Evolutionary conservation across 2,888 invertebrate genomes (phyloP).

Genomic region (Orthonychiurus folsomi): DNA sequence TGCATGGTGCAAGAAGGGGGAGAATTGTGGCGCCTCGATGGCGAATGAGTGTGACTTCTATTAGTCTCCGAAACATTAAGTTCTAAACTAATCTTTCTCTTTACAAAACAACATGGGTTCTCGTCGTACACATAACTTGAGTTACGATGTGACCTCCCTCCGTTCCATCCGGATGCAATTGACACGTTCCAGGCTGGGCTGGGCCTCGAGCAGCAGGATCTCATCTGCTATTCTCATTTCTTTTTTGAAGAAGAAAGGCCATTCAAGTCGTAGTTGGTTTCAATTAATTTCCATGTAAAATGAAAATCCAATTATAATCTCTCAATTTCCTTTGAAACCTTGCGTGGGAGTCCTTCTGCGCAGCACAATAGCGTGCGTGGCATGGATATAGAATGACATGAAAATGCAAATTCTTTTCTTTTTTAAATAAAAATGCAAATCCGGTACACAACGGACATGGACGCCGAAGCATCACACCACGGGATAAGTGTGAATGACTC

Average conservation of each 20-base stretch:
- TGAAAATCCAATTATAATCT: background rate
- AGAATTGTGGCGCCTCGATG: background rate
- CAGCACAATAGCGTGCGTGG: no score
- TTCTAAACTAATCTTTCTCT: background rate
- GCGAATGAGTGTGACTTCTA: conserved; percentile 1
- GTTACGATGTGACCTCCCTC: background rate
- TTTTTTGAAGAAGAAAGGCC: background rate
- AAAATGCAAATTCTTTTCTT: background rate
- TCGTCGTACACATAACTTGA: background rate
- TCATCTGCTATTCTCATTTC: no score
- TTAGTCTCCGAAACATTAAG: background rate
- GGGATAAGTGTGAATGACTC: background rate
- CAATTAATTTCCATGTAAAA: background rate
- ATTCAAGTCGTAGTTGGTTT: background rate
- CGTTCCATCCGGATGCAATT: background rate
- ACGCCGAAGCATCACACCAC: background rate
- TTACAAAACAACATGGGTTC: background rate
- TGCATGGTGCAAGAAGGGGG: no score
- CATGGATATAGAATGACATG: no score
- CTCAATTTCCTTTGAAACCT: background rate
- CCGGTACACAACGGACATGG: background rate
- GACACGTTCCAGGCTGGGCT: no score
- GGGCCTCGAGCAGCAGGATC: no score
- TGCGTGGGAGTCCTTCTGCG: no score
- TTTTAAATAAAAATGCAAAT: background rate